phyloP scores from a whole-genome alignment of 2,113 vertebrate species.

The Mastomys coucha region DNA sequence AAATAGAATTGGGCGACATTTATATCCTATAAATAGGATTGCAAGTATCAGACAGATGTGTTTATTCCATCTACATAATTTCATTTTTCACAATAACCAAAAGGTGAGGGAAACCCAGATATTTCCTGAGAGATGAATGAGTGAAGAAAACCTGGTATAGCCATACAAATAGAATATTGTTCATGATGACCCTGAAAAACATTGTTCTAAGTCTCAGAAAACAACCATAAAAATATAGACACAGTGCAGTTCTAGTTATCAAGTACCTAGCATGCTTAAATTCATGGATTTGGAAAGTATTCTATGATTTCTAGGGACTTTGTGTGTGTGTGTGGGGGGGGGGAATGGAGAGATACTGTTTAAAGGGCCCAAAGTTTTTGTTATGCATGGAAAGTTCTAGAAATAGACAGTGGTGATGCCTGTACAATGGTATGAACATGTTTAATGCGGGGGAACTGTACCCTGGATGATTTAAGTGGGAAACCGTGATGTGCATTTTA shows the following conservation, averaged over 20 bases:
- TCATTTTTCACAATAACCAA: neutral
- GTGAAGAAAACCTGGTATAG: neutral
- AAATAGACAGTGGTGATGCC: neutral
- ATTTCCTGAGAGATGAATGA: neutral
- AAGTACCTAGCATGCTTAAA: neutral
- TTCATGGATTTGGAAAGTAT: neutral
- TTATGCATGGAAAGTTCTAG: neutral
- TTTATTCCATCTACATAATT: neutral
- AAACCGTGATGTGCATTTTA: neutral
- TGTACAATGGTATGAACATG: neutral
- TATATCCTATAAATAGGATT: neutral
- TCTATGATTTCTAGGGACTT: neutral
- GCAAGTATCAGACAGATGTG: neutral
- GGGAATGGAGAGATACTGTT: neutral
- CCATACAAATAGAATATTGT: neutral
- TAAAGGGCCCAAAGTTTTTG: neutral
- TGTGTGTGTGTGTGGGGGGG: rapidly evolving
- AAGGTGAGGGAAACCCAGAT: neutral
- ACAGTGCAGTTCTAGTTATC: neutral
- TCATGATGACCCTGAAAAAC: neutral
- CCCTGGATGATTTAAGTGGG: neutral
- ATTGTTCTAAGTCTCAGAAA: neutral
- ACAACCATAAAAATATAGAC: neutral
- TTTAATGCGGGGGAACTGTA: neutral
- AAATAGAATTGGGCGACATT: too few species aligned